Evolutionary conservation across 2,113 vertebrate species (phyloP), one percentile per base, ranked within the genome.

Genomic region (Carettochelys insculpta): DNA sequence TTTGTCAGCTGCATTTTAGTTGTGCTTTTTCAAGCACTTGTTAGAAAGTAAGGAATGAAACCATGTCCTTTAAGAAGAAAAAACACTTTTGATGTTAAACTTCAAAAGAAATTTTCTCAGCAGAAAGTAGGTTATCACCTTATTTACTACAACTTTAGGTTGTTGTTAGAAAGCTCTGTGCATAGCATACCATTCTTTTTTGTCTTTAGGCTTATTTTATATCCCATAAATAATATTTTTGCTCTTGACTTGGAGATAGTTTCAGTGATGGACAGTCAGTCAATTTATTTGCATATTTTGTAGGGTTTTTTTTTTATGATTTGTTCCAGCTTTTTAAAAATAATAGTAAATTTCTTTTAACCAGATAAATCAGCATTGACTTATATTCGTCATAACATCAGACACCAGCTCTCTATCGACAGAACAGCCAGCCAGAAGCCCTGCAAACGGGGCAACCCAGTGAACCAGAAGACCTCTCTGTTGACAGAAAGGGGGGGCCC

Each of bases 11-110:
- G 95, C 53, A 87, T 51, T 93, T 85, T 92, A 90, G 91, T 87
- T 95, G 82, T 91, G 92, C 94, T 95, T 97, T 96, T 93, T 82
- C 95, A 93, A 97, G 50, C 53, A 85, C 87, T 95, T 85, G 94
- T 92, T 94, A 41, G 51, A 93, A 96, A 88, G 78, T 68, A 95
- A 92, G 94, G 92, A 92, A 92, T 96, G 82, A 95, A 95, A 92
- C 89, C 12, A 11, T 92, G 84, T 1, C 85, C 80, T 91, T 96
- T 88, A 93, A 92, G 88, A 80, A 84, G 83, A 85, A 89, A 90
- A 92, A 93, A 76, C 54, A 83, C 87, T 95, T 96, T 97, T 97
- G 65, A 90, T 93, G 83, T 92, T 90, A 82, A 81, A 80, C 87
- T 97, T 94, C 93, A 95, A 83, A 96, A 95, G 75, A 91, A 84